These are phyloP conservation scores for Lophura swinhoii DNA, from an alignment of 2,797 vertebrate genomes.

Conservation along the genomic window DNA sequence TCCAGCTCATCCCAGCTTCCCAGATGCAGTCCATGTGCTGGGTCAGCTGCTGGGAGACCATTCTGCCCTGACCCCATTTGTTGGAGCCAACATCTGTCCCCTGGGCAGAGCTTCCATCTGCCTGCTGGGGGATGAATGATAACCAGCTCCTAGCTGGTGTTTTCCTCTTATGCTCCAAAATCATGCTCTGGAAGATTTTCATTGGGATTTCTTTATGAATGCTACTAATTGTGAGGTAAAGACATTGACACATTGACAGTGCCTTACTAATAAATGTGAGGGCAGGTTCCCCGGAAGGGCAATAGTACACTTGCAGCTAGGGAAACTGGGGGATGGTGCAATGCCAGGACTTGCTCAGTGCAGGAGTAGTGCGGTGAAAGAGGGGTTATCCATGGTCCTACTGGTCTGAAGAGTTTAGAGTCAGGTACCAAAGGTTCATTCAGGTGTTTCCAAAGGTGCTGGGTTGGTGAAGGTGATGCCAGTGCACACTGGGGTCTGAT, in stretches of 20 bases:
- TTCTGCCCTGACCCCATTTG: not conserved
- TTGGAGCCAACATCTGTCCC: constrained; percentile 7
- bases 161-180: not conserved
- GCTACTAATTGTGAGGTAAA: not conserved
- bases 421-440: not conserved
- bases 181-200: not conserved
- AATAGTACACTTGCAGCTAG: not conserved
- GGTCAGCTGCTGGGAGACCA: not conserved
- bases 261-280: not conserved
- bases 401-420: not conserved
- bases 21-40: accelerated
- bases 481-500: not conserved
- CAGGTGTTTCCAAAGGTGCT: accelerated
- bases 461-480: not conserved
- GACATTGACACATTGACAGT: no score
- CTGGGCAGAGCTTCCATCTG: not conserved
- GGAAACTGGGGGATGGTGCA: constrained; percentile 11
- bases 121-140: not conserved
- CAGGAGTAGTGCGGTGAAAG: not conserved
- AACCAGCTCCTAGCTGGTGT: not conserved
- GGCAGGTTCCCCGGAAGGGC: not conserved
- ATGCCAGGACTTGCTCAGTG: accelerated
- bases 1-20: not conserved
- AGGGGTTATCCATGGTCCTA: not conserved
- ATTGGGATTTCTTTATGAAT: not conserved